A percentile compares a stretch with the other conserved stretches of the same genome.
These are phyloP conservation scores for Iphiclides podalirius DNA, from an alignment of 2,888 invertebrate genomes.

Conservation along the genomic window DNA sequence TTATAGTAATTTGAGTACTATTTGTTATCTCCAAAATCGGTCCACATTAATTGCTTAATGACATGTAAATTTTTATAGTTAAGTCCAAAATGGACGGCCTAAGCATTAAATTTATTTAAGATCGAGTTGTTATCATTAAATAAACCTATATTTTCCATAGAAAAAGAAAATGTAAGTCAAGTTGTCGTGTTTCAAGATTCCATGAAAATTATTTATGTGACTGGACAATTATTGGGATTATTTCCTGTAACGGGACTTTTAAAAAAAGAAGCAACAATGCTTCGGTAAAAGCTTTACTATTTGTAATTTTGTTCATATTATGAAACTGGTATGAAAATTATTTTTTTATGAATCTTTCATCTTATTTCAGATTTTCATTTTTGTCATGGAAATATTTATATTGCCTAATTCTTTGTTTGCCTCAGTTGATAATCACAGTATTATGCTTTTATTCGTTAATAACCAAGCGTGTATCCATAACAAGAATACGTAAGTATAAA, in stretches of 20 bases:
- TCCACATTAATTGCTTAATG: no score
- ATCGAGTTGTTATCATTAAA: no score
- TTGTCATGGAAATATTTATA: slow-evolving; percentile 3
- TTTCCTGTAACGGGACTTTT: slow-evolving; percentile 5
- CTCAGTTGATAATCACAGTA: not conserved
- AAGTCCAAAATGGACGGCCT: no score
- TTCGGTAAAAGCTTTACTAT: slow-evolving; percentile 9
- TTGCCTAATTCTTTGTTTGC: not conserved
- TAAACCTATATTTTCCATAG: no score
- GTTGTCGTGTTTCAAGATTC: not conserved
- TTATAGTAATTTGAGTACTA: no score
- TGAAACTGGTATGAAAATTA: no score
- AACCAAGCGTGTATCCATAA: not conserved
- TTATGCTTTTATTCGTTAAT: slow-evolving; percentile 12
- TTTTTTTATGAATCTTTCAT: not conserved
- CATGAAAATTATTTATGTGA: slow-evolving; percentile 5
- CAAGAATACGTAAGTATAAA: slow-evolving; percentile 3
- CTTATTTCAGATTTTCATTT: slow-evolving; percentile 14
- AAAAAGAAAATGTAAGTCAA: not conserved
- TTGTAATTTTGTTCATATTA: no score
- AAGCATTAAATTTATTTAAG: no score
- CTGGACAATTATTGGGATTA: slow-evolving; percentile 1
- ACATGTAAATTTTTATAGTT: no score
- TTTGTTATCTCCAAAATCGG: no score
- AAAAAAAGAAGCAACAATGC: slow-evolving; percentile 1